Evolutionary conservation across 2,797 vertebrate species (phyloP).

Genomic region (Hippocampus kuda): DNA sequence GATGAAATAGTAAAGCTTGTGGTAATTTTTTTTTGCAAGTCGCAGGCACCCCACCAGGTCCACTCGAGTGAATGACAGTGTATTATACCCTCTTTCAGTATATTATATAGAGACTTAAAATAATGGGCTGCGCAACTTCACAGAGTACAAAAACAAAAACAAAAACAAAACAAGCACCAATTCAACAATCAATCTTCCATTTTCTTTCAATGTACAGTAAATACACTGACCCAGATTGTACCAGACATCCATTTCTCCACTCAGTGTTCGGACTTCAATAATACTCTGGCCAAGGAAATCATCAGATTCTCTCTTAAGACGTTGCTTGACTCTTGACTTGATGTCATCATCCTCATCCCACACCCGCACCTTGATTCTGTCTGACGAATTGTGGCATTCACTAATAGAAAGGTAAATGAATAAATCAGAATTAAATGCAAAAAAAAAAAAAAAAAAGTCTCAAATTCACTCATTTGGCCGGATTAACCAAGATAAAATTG

Average conservation of each 20-base stretch:
- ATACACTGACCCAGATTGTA: slow-evolving; percentile 88
- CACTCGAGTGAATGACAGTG: too few relatives aligned
- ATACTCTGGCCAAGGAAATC: slow-evolving; percentile 98
- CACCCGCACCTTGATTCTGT: slow-evolving; percentile 94
- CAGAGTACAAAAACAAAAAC: neutral
- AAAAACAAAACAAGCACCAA: too few relatives aligned
- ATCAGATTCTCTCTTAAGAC: slow-evolving; percentile 92
- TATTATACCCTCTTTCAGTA: too few relatives aligned
- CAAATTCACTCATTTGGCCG: neutral
- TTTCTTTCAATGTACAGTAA: neutral
- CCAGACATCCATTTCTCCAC: slow-evolving; percentile 99
- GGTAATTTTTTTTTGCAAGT: too few relatives aligned
- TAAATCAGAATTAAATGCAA: neutral
- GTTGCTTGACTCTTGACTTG: slow-evolving; percentile 94
- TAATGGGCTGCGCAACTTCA: too few relatives aligned
- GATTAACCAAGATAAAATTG: neutral
- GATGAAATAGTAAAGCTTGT: too few relatives aligned
- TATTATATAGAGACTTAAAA: too few relatives aligned
- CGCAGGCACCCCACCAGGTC: too few relatives aligned
- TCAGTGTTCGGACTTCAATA: slow-evolving; percentile 94
- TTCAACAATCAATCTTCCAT: neutral
- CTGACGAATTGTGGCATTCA: slow-evolving; percentile 98
- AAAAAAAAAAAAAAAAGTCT: neutral
- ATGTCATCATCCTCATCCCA: slow-evolving; percentile 99
- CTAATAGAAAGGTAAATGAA: slow-evolving; percentile 49